These are phyloP conservation scores for Habrosyne pyritoides DNA, from an alignment of 2,888 invertebrate species.

Conservation along the genomic window DNA sequence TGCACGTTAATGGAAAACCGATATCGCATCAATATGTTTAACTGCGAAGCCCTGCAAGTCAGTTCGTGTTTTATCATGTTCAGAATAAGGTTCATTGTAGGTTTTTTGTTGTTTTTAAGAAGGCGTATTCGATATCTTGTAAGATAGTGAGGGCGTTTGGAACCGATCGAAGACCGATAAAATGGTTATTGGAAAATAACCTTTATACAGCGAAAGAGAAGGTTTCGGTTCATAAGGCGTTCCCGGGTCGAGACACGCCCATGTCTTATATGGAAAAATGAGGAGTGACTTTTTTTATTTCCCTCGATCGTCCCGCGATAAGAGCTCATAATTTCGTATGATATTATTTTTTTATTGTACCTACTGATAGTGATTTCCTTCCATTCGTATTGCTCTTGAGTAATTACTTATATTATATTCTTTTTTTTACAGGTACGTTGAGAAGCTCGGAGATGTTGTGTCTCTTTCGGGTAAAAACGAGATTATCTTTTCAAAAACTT, in stretches of 20 bases:
- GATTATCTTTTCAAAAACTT: conserved; percentile 27
- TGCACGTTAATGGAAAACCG: conserved; percentile 78
- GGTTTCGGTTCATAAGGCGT: conserved; percentile 71
- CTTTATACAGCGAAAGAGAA: conserved; percentile 70
- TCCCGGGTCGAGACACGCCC: conserved; percentile 72
- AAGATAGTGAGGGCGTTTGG: conserved; percentile 82
- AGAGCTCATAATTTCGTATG: conserved; percentile 44
- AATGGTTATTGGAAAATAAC: conserved; percentile 74
- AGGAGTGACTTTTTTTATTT: conserved; percentile 65
- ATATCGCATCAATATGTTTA: conserved; percentile 82
- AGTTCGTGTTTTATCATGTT: conserved; percentile 45
- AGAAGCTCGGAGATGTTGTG: conserved; percentile 56
- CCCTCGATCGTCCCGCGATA: conserved; percentile 59
- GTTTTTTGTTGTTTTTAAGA: conserved; percentile 59
- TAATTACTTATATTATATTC: conserved; percentile 32
- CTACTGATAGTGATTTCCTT: conserved; percentile 36
- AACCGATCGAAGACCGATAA: conserved; percentile 79
- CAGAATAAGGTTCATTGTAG: conserved; percentile 56
- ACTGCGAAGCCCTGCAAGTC: conserved; percentile 48
- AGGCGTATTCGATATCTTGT: conserved; percentile 82
- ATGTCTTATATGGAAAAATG: conserved; percentile 75
- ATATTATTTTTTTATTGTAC: conserved; percentile 52
- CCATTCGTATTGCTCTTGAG: conserved; percentile 28
- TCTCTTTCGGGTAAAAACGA: conserved; percentile 64
- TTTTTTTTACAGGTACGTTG: conserved; percentile 65